phyloP scores from a whole-genome alignment of 2,797 vertebrate genomes.

The Lutjanus argentimaculatus region DNA sequence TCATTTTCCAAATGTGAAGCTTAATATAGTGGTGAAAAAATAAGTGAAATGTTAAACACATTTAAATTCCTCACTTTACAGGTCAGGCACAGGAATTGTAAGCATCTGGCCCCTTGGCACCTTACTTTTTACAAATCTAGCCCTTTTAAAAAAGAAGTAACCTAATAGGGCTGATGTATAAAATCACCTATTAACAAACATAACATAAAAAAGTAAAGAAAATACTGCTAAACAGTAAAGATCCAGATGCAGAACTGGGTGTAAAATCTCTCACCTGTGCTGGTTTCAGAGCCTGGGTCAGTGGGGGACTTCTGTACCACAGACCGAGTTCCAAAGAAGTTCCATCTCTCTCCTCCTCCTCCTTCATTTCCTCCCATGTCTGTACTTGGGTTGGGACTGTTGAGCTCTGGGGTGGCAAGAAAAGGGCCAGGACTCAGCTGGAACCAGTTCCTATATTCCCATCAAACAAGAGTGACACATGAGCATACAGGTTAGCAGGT shows the following conservation, averaged over 20 bases:
- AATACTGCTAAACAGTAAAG: neutral
- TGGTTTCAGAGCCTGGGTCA: constrained; percentile 84
- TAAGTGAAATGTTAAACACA: too few relatives aligned
- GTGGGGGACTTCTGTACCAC: constrained; percentile 86
- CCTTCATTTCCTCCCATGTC: constrained; percentile 86
- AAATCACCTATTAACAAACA: too few relatives aligned
- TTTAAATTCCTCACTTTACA: too few relatives aligned
- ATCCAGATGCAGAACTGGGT: neutral
- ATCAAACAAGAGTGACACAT: constrained; percentile 12
- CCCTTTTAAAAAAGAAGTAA: too few relatives aligned
- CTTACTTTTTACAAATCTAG: too few relatives aligned
- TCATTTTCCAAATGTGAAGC: too few relatives aligned
- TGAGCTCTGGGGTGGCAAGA: constrained; percentile 69
- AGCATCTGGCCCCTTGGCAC: too few relatives aligned
- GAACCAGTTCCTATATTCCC: constrained; percentile 83
- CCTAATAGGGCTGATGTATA: too few relatives aligned
- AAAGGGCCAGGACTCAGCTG: constrained; percentile 76
- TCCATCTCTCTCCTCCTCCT: constrained; percentile 85
- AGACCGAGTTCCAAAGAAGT: constrained; percentile 83
- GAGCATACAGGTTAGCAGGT: neutral
- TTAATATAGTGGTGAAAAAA: too few relatives aligned
- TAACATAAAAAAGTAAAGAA: too few relatives aligned
- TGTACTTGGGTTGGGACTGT: constrained; percentile 46
- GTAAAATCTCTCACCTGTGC: constrained; percentile 71
- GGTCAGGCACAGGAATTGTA: too few relatives aligned